A percentile compares a stretch with the other conserved stretches of the same genome.
phyloP scores from a whole-genome alignment of 2,888 invertebrate species.

The Drosophila flavopinicola region DNA sequence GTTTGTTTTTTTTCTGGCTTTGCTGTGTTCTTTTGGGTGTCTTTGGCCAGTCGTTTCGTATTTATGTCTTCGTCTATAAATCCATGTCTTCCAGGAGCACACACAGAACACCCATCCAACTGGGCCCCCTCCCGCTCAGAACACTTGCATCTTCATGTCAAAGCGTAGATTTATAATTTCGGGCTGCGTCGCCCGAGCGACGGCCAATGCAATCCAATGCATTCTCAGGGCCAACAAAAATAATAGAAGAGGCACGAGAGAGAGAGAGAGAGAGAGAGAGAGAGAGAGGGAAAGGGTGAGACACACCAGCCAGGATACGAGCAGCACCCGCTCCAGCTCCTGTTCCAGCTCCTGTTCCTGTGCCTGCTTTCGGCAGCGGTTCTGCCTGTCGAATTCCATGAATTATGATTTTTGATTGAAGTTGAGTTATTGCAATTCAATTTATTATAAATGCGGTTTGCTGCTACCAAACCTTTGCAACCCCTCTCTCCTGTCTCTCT shows the following conservation, averaged over 20 bases:
- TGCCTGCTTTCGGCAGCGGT: conserved; percentile 37
- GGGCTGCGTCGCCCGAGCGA: conserved; percentile 52
- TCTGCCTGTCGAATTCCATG: conserved; percentile 78
- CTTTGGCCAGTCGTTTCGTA: conserved; percentile 69
- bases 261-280: neutral
- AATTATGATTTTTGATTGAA: conserved; percentile 85
- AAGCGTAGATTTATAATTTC: conserved; percentile 82
- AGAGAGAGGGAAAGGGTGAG: neutral
- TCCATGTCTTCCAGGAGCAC: conserved; percentile 70
- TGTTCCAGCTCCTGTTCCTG: conserved; percentile 23
- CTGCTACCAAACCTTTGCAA: conserved; percentile 41
- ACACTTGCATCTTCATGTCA: conserved; percentile 79
- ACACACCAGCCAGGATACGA: conserved; percentile 7
- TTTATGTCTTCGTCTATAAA: conserved; percentile 80
- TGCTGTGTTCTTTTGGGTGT: conserved; percentile 59
- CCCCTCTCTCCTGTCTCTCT: conserved; percentile 3
- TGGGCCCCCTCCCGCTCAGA: neutral
- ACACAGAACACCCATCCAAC: conserved; percentile 19
- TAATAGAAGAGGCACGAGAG: conserved; percentile 6
- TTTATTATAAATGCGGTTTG: conserved; percentile 82
- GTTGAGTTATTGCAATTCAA: conserved; percentile 83
- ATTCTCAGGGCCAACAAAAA: conserved; percentile 53
- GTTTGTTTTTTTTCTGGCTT: conserved; percentile 16
- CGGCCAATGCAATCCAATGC: conserved; percentile 53
- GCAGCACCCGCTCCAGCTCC: conserved; percentile 11